Evolutionary conservation across 2,888 invertebrate genomes (phyloP).

Genomic region (Drosophila quinaria): DNA sequence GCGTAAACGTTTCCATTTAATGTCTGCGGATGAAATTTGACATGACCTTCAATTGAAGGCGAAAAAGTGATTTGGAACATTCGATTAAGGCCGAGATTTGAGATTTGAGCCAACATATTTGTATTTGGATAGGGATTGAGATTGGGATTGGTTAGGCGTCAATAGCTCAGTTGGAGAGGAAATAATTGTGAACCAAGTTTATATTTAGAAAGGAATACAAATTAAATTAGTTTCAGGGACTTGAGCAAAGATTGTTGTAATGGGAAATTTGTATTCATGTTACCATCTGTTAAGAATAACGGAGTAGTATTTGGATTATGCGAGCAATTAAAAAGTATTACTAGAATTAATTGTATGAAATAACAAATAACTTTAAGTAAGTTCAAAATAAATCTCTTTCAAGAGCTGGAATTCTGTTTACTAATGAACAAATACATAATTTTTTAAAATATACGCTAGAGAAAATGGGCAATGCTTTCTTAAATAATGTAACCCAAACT

Average conservation of each 20-base stretch:
- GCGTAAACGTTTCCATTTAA: conserved; percentile 2
- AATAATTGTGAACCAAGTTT: conserved; percentile 5
- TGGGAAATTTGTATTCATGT: background rate
- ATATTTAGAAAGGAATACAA: conserved; percentile 1
- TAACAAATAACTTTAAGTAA: too few relatives aligned
- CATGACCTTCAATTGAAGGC: conserved; percentile 17
- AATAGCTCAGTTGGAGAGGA: background rate
- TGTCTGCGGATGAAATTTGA: conserved; percentile 11
- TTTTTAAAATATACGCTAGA: too few relatives aligned
- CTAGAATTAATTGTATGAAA: too few relatives aligned
- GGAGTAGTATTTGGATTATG: too few relatives aligned
- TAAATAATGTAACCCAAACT: too few relatives aligned
- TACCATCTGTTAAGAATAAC: background rate
- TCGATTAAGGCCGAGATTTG: conserved; percentile 16
- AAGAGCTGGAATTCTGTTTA: too few relatives aligned
- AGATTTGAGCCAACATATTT: conserved; percentile 1
- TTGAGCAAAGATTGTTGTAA: background rate
- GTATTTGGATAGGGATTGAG: background rate
- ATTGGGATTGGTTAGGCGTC: background rate
- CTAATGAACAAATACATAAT: too few relatives aligned
- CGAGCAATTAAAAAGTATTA: too few relatives aligned
- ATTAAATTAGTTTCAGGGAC: background rate
- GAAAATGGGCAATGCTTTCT: too few relatives aligned
- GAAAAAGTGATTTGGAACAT: conserved; percentile 20
- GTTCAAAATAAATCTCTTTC: too few relatives aligned